These are phyloP conservation scores for Sarcophaga rosellei DNA, from an alignment of 2,888 invertebrate genomes.

Conservation along the genomic window DNA sequence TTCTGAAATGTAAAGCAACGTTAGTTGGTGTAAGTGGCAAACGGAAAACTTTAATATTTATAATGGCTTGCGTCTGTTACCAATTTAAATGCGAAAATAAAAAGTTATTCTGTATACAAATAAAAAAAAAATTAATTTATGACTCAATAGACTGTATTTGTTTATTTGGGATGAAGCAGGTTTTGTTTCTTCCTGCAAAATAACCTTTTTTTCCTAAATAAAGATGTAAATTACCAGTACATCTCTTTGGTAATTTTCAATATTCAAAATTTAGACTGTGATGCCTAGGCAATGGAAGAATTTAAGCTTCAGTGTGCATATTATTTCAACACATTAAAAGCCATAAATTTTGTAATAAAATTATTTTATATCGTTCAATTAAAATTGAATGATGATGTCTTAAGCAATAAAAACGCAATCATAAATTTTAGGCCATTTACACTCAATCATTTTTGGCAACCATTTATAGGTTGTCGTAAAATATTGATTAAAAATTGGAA, in stretches of 20 bases:
- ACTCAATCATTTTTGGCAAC: background rate
- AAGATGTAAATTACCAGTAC: no score
- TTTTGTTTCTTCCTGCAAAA: background rate
- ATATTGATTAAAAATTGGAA: no score
- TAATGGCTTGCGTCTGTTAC: background rate
- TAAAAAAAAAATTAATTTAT: slow-evolving; percentile 25
- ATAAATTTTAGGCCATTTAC: slow-evolving; percentile 11
- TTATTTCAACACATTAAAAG: background rate
- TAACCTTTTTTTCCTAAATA: no score
- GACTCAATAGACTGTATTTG: slow-evolving; percentile 37
- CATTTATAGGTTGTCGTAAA: background rate
- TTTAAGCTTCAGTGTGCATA: background rate
- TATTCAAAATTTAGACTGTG: no score
- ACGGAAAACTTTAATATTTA: no score
- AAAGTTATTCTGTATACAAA: slow-evolving; percentile 37
- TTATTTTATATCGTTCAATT: background rate
- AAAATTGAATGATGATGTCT: slow-evolving; percentile 1
- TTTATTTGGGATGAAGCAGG: background rate
- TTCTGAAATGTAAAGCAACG: no score
- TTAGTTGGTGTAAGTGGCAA: no score
- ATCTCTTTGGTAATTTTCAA: no score
- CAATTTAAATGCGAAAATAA: slow-evolving; percentile 33
- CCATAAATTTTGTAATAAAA: background rate
- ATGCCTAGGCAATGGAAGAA: no score
- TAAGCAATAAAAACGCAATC: background rate